A percentile compares a stretch with the other conserved stretches of the same genome.
These are phyloP conservation scores for Dryobates pubescens DNA, from an alignment of 2,797 vertebrate genomes.

Conservation along the genomic window DNA sequence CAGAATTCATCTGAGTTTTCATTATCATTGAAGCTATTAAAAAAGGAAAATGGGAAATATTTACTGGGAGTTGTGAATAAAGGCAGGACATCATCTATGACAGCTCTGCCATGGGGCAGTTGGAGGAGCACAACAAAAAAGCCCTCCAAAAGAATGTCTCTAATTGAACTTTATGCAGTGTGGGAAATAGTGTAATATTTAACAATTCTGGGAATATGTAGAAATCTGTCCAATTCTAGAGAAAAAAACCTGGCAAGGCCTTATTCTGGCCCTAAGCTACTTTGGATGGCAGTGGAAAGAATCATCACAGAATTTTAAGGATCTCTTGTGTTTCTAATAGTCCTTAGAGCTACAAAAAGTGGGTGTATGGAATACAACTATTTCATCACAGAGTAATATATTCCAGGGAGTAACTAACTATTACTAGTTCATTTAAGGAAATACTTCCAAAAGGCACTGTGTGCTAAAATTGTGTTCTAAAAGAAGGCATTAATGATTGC, in stretches of 20 bases:
- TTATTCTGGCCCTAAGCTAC: neutral
- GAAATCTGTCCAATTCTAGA: neutral
- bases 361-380: slow-evolving; percentile 12
- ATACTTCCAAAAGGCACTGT: slow-evolving; percentile 5
- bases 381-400: slow-evolving; percentile 22
- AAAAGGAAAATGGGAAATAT: slow-evolving; percentile 3
- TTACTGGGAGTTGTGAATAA: slow-evolving; percentile 19
- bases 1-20: slow-evolving; percentile 13
- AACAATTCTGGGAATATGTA: slow-evolving; percentile 53
- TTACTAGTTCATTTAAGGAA: slow-evolving; percentile 46
- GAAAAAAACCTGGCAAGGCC: neutral
- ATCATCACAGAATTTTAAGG: neutral
- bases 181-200: slow-evolving; percentile 33
- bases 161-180: slow-evolving; percentile 28
- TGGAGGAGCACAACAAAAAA: slow-evolving; percentile 25
- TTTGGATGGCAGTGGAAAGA: neutral
- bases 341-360: neutral
- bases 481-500: slow-evolving; percentile 38
- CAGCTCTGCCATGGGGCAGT: slow-evolving; percentile 20
- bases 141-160: slow-evolving; percentile 2
- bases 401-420: slow-evolving; percentile 27
- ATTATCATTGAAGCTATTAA: slow-evolving; percentile 32
- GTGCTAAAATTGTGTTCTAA: slow-evolving; percentile 25
- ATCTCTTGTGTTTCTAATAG: neutral
- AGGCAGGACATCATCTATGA: neutral